Evolutionary conservation across 1,140 invertebrate species (phyloP).

Genomic region (Hycleus cichorii): DNA sequence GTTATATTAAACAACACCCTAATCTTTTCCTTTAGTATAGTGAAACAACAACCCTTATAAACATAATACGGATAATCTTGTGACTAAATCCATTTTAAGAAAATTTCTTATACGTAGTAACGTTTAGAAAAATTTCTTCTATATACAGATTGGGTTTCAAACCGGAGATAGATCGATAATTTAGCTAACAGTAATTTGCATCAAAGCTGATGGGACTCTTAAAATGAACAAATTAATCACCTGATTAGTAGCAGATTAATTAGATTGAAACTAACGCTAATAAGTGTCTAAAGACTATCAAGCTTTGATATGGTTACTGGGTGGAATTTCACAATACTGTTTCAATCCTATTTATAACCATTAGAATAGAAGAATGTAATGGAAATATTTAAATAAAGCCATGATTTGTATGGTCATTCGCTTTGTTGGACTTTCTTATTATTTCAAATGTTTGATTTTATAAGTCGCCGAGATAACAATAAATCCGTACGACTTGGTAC

Average conservation of each 20-base stretch:
- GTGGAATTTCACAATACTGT: slow-evolving; percentile 1
- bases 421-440: neutral
- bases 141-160: too few relatives aligned
- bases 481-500: slow-evolving; percentile 6
- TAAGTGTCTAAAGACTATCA: slow-evolving; percentile 7
- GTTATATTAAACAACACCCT: neutral
- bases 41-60: slow-evolving; percentile 1
- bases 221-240: slow-evolving; percentile 4
- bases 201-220: too few relatives aligned
- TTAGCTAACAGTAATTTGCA: too few relatives aligned
- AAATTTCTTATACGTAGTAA: too few relatives aligned
- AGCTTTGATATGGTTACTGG: slow-evolving; percentile 6
- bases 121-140: too few relatives aligned
- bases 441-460: slow-evolving; percentile 12
- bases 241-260: slow-evolving; percentile 8
- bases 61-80: neutral
- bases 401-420: slow-evolving; percentile 1
- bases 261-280: slow-evolving; percentile 5
- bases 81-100: too few relatives aligned
- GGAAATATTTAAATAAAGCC: neutral
- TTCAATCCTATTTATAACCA: slow-evolving; percentile 5
- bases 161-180: too few relatives aligned
- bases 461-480: slow-evolving; percentile 13
- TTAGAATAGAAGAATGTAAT: neutral
- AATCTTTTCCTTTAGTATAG: too few relatives aligned